Conservation (phyloP, 2,113 vertebrate genomes). For the Cathartes aura region DNA sequence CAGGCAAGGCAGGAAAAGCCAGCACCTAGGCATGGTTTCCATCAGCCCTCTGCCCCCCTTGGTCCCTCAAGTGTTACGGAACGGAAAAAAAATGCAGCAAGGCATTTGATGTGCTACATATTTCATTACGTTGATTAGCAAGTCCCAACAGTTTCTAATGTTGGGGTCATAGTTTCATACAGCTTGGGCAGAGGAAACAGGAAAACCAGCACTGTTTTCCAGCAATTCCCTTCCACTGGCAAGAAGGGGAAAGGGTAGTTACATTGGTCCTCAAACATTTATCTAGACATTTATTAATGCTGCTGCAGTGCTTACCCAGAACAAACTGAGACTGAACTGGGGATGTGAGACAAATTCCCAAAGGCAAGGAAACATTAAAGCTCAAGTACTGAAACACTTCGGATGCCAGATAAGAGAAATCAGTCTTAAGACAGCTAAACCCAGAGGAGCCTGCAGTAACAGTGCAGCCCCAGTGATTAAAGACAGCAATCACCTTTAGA, state of each 20-base stretch:
- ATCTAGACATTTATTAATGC: background rate
- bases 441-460: background rate
- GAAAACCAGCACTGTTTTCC: background rate
- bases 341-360: background rate
- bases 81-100: background rate
- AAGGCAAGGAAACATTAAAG: background rate
- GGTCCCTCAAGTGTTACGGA: background rate
- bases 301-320: background rate
- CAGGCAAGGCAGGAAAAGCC: background rate
- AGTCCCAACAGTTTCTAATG: background rate
- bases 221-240: background rate
- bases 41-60: background rate
- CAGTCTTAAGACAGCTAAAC: background rate
- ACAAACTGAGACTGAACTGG: background rate
- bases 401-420: background rate
- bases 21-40: background rate
- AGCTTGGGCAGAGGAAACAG: background rate
- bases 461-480: accelerated
- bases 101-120: background rate
- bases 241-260: background rate
- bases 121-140: background rate
- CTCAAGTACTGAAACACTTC: background rate
- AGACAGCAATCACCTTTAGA: background rate
- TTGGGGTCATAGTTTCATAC: background rate
- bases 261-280: background rate